These are phyloP conservation scores for Trachelipus rathkii DNA, from an alignment of 1,140 invertebrate genomes.

Conservation along the genomic window DNA sequence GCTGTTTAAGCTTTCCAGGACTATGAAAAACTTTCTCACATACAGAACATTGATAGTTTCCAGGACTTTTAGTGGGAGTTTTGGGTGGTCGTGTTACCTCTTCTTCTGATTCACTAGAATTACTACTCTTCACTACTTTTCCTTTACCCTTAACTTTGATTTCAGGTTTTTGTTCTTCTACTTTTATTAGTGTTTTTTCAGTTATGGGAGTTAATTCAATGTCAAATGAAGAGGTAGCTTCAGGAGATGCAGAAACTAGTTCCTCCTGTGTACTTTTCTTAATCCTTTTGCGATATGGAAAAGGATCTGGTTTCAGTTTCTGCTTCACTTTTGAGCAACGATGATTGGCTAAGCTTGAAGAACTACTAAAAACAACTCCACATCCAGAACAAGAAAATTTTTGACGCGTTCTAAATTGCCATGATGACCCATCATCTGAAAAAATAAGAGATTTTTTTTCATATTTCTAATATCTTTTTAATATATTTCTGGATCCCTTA, in stretches of 20 bases:
- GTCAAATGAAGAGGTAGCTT: too few relatives aligned
- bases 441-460: not conserved
- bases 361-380: conserved; percentile 44
- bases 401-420: conserved; percentile 46
- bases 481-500: too few relatives aligned
- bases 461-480: too few relatives aligned
- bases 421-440: conserved; percentile 45
- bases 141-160: conserved; percentile 33
- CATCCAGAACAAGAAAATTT: conserved; percentile 42
- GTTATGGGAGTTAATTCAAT: too few relatives aligned
- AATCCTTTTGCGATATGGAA: not conserved
- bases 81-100: not conserved
- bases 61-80: not conserved
- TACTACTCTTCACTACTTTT: conserved; percentile 26
- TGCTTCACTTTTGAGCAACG: conserved; percentile 28
- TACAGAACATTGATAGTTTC: conserved; percentile 54
- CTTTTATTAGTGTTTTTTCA: not conserved
- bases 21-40: conserved; percentile 60
- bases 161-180: conserved; percentile 23
- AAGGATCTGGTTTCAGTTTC: not conserved
- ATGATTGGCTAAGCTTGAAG: conserved; percentile 42
- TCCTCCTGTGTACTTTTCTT: not conserved
- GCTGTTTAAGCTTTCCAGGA: conserved; percentile 58
- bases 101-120: conserved; percentile 36
- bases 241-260: too few relatives aligned